Evolutionary conservation across 2,797 vertebrate species (phyloP).

Genomic region (Scolopax bukidnonensis): DNA sequence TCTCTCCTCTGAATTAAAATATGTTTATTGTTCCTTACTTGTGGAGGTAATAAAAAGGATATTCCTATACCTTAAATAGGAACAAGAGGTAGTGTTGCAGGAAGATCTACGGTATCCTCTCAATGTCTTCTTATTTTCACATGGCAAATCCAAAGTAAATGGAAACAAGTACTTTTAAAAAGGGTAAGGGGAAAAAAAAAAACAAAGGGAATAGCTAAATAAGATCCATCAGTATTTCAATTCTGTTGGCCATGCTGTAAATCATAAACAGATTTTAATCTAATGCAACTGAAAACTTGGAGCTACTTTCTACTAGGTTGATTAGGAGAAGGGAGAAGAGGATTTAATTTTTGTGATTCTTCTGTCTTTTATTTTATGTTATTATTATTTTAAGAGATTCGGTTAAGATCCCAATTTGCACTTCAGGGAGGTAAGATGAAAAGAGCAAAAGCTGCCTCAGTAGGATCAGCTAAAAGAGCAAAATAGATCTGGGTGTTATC

Average conservation of each 20-base stretch:
- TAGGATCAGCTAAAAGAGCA: conserved; percentile 42
- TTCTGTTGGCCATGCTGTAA: neutral
- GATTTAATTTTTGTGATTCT: neutral
- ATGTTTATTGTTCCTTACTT: neutral
- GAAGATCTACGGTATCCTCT: neutral
- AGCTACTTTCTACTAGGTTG: neutral
- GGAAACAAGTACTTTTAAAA: neutral
- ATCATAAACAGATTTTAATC: neutral
- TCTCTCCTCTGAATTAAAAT: neutral
- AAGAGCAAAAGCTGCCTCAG: conserved; percentile 23
- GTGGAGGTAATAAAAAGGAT: neutral
- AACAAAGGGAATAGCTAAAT: neutral
- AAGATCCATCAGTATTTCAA: neutral
- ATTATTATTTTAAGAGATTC: neutral
- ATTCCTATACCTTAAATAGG: neutral
- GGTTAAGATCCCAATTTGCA: neutral
- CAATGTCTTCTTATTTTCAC: neutral
- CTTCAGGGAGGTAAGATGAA: conserved; percentile 26
- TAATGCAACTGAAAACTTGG: neutral
- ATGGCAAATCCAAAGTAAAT: neutral
- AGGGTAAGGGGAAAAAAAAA: neutral
- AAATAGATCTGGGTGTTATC: conserved; percentile 53
- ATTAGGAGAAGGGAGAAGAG: neutral
- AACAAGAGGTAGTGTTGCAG: neutral
- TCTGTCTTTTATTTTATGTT: neutral